Base-by-base conservation (phyloP, 2,113 vertebrate genomes). In the Pantherophis guttatus region DNA sequence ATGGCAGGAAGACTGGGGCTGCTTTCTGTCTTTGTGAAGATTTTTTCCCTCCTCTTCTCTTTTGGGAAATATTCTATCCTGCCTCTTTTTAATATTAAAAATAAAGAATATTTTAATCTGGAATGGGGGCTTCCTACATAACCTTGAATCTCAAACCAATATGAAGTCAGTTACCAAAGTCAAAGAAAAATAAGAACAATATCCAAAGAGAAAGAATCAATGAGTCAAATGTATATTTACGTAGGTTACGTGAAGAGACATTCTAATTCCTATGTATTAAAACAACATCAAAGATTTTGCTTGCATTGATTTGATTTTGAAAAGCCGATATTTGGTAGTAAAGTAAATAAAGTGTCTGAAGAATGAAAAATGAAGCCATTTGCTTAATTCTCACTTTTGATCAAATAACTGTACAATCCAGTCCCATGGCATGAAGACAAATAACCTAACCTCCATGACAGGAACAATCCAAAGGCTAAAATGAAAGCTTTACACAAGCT, bases 381-480 rank as follows among this genome's bases (percentile, higher is more conserved):
- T 23, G 57, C 62, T 90, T 54, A 86, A 87, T 48, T 11, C 33
- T 57, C 11, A 65, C 85, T 91, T 88, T 70, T 75, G 59, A 81
- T 44, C 44, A 39, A 48, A 39, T 44, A 50, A 87, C 52, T 44
- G 2, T 19, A 58, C 23, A 57, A 85, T 81, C 44, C 52, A 93
- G 88, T 70, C 17, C 39, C 12, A 4, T 89, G 53, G 21, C 4
- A 58, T 59, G 44, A 89, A 86, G 90, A 65, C 65, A 89, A 89
- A 59, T 88, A 81, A 50, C 86, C 48, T 50, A 29, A 23, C n/a
- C 4, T 92, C 92, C 86, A 29, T 23, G 58, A n/a, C 53, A n/a
- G 24, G 53, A 87, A 88, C 92, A 52, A 87, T 33, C 85, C 86
- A 59, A 23, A n/a, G 58, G 91, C 17, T 15, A 89, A 94, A 95